Evolutionary conservation across 1,140 invertebrate species (phyloP).

Genomic region (Aleiodes sp.): DNA sequence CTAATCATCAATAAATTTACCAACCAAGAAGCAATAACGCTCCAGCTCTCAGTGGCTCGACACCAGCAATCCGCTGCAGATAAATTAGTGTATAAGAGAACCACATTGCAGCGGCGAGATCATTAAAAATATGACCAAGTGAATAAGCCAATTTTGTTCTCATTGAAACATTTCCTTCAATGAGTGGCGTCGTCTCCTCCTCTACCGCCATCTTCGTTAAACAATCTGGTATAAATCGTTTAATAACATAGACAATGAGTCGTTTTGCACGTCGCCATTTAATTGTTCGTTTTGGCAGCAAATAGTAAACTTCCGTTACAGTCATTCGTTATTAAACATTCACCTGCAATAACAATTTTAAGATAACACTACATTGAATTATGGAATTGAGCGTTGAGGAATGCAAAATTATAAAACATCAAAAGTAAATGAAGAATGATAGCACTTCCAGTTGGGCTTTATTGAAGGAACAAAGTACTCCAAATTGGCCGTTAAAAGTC

Average conservation of each 20-base stretch:
- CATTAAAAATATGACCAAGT: conserved; percentile 90
- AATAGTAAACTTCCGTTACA: neutral
- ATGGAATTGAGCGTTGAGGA: neutral
- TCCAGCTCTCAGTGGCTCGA: conserved; percentile 80
- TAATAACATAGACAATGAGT: neutral
- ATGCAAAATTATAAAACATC: neutral
- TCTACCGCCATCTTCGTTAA: neutral
- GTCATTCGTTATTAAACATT: neutral
- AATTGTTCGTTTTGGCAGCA: neutral
- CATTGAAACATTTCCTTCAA: conserved; percentile 45
- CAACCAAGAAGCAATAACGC: conserved; percentile 78
- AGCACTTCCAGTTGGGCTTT: neutral
- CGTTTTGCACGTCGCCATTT: neutral
- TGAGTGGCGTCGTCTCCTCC: conserved; percentile 45
- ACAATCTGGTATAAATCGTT: conserved; percentile 15
- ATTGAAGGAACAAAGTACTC: neutral
- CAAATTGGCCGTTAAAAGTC: neutral
- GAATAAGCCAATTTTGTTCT: conserved; percentile 75
- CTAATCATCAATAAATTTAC: conserved; percentile 1
- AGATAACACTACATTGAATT: neutral
- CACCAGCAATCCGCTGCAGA: conserved; percentile 80
- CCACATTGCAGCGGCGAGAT: conserved; percentile 92
- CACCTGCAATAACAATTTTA: neutral
- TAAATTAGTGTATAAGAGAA: conserved; percentile 92
- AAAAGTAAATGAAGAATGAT: too few species aligned